These are phyloP conservation scores for Erynnis tages DNA, from an alignment of 2,888 invertebrate genomes.

Conservation along the genomic window DNA sequence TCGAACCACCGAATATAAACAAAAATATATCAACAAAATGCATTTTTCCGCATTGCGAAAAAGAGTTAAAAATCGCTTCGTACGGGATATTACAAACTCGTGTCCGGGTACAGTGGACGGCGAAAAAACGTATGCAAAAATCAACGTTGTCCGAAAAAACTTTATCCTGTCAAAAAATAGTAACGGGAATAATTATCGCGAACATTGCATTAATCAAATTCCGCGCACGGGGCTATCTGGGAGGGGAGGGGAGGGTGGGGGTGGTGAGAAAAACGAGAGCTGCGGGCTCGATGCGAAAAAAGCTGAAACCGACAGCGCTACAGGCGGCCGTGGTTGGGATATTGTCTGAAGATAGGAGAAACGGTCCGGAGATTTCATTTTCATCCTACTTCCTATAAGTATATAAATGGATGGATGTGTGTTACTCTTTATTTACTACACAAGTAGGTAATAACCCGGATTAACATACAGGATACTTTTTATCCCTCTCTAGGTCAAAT, in stretches of 20 bases:
- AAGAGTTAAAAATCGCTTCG: constrained; percentile 20
- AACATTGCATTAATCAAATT: constrained; percentile 82
- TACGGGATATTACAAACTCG: constrained; percentile 28
- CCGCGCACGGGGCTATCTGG: constrained; percentile 76
- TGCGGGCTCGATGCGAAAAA: constrained; percentile 76
- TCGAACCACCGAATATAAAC: constrained; percentile 2
- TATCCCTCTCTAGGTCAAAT: no score
- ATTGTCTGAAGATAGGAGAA: constrained; percentile 39
- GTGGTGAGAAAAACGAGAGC: constrained; percentile 68
- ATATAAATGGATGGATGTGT: no score
- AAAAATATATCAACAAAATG: constrained; percentile 17
- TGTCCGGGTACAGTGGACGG: constrained; percentile 25
- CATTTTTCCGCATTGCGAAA: constrained; percentile 25
- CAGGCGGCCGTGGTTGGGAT: constrained; percentile 39
- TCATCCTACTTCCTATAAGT: no score
- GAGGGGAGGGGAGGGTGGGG: constrained; percentile 39
- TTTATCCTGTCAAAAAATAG: constrained; percentile 77
- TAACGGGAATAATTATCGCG: constrained; percentile 80
- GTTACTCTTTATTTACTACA: neutral
- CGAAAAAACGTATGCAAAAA: constrained; percentile 41
- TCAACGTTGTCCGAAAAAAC: constrained; percentile 60
- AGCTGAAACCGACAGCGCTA: constrained; percentile 60
- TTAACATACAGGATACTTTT: no score
- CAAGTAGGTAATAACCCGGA: no score
- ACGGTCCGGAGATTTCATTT: neutral